phyloP scores from a whole-genome alignment of 1,140 invertebrate genomes.

The Magallana angulata region DNA sequence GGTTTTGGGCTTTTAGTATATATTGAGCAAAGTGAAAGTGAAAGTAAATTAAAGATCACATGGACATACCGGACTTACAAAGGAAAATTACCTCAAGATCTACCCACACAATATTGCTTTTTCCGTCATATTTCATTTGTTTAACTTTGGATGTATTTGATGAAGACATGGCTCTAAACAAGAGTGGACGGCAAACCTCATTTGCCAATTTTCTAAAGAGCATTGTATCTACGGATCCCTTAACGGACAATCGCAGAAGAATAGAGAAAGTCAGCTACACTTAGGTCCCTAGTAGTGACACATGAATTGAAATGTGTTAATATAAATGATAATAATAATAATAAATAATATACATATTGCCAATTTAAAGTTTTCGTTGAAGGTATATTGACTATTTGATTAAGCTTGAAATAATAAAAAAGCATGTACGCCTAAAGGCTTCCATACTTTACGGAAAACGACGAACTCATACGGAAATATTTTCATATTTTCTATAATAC shows the following conservation, averaged over 20 bases:
- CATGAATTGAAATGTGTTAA: neutral
- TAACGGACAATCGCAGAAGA: neutral
- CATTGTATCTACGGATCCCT: neutral
- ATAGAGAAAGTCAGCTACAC: neutral
- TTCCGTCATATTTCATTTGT: neutral
- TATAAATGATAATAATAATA: neutral
- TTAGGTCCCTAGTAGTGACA: neutral
- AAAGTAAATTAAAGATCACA: too few species aligned
- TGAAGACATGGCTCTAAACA: neutral
- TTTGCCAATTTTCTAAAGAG: neutral
- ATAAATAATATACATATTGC: neutral
- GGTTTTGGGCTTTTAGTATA: too few species aligned
- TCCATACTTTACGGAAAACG: neutral
- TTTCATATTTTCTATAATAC: too few species aligned
- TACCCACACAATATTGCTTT: slow-evolving; percentile 38
- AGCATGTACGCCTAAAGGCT: neutral
- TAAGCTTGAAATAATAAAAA: too few species aligned
- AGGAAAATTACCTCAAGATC: slow-evolving; percentile 26
- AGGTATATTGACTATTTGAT: too few species aligned
- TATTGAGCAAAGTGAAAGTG: too few species aligned
- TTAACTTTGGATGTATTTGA: neutral
- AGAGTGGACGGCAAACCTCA: neutral
- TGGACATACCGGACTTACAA: too few species aligned
- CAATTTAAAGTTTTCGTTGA: too few species aligned
- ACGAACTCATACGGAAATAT: neutral